These are phyloP conservation scores for Macroramphosus scolopax DNA, from an alignment of 2,797 vertebrate genomes.

Conservation along the genomic window DNA sequence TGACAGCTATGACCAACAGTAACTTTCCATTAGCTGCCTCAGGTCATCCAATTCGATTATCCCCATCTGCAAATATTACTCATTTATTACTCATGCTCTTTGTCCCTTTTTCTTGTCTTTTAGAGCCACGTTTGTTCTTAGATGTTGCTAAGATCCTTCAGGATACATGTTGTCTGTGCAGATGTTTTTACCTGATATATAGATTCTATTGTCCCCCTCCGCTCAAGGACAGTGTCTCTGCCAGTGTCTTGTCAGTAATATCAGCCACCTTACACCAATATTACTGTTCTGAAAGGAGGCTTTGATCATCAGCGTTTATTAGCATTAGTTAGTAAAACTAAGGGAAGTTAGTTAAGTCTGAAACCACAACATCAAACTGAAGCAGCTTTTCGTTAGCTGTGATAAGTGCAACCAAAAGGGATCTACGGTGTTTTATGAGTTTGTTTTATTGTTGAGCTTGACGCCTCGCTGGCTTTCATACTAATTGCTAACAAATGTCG, in stretches of 20 bases:
- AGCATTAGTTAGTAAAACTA: neutral
- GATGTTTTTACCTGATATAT: too few species aligned
- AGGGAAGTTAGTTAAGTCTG: neutral
- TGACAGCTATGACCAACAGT: slow-evolving; percentile 5
- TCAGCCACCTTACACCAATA: too few species aligned
- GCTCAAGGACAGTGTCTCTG: too few species aligned
- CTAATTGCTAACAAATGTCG: too few species aligned
- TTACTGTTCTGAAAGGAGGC: too few species aligned
- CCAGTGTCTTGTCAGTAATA: too few species aligned
- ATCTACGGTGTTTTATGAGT: slow-evolving; percentile 32
- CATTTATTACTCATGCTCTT: neutral
- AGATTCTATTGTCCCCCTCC: too few species aligned
- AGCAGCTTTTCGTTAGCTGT: neutral
- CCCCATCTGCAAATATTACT: slow-evolving; percentile 8
- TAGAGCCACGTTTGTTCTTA: neutral
- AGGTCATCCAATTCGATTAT: slow-evolving; percentile 1
- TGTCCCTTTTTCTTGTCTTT: neutral
- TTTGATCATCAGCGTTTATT: slow-evolving; percentile 2
- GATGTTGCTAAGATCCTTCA: too few species aligned
- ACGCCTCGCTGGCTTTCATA: too few species aligned
- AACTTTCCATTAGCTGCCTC: slow-evolving; percentile 22
- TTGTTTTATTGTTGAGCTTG: too few species aligned
- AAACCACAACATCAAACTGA: slow-evolving; percentile 2
- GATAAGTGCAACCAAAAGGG: neutral
- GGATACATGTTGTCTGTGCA: too few species aligned